Evolutionary conservation across 2,797 vertebrate genomes (phyloP).

Genomic region (Poeciliopsis paucimaculata): DNA sequence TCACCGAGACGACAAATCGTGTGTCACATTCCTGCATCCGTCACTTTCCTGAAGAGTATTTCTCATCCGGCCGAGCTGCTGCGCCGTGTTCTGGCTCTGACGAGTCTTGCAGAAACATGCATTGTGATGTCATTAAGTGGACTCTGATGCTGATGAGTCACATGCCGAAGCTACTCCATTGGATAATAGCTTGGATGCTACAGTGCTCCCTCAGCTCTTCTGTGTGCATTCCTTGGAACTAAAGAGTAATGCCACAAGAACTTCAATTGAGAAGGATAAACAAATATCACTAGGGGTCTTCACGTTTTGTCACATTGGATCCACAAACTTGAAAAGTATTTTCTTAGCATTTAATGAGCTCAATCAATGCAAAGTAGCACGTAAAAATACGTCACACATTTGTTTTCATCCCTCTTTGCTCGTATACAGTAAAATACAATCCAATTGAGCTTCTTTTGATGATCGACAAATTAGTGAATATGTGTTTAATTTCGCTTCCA

Average conservation of each 20-base stretch:
- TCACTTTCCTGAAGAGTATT: slow-evolving; percentile 4
- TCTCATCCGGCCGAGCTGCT: slow-evolving; percentile 14
- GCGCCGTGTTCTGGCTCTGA: slow-evolving; percentile 30
- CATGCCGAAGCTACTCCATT: slow-evolving; percentile 71
- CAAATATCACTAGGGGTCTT: neutral
- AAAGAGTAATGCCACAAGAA: neutral
- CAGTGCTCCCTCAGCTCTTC: slow-evolving; percentile 34
- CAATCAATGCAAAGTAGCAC: neutral
- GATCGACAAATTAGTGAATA: neutral
- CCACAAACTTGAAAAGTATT: neutral
- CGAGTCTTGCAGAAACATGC: slow-evolving; percentile 55
- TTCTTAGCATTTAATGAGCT: neutral
- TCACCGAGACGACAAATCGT: slow-evolving; percentile 16
- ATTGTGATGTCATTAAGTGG: slow-evolving; percentile 76
- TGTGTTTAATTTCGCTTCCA: neutral
- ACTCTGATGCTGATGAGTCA: slow-evolving; percentile 78
- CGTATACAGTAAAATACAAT: neutral
- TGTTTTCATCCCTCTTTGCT: neutral
- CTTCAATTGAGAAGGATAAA: neutral
- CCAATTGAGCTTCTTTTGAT: neutral
- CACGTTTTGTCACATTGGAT: neutral
- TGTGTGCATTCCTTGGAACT: slow-evolving; percentile 13
- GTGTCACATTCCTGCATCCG: slow-evolving; percentile 20
- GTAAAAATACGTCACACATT: neutral
- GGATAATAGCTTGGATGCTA: slow-evolving; percentile 56